phyloP scores from a whole-genome alignment of 2,888 invertebrate species.

The Priocnemis perturbator region DNA sequence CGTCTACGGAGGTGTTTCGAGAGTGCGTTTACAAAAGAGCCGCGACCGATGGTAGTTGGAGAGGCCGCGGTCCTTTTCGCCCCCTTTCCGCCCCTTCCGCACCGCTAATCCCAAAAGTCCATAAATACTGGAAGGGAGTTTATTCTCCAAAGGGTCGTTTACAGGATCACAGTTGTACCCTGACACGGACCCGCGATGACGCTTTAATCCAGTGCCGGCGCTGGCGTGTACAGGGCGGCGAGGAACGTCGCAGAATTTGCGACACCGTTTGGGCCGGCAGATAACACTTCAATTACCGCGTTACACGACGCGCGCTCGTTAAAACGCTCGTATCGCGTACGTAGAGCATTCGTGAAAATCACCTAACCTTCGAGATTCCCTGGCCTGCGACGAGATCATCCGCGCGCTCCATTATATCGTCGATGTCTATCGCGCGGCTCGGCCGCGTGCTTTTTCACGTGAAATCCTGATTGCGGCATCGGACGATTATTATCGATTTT shows the following conservation, averaged over 20 bases:
- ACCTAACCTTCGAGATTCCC: too few species aligned
- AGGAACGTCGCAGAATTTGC: conserved; percentile 40
- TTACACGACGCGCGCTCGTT: conserved; percentile 8
- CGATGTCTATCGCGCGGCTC: too few species aligned
- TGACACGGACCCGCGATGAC: conserved; percentile 53
- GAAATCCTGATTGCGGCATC: too few species aligned
- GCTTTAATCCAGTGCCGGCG: conserved; percentile 47
- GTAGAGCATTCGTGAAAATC: too few species aligned
- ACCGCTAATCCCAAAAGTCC: conserved; percentile 58
- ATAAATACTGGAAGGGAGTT: conserved; percentile 57
- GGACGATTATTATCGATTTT: too few species aligned
- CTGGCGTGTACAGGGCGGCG: conserved; percentile 10
- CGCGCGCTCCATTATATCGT: too few species aligned
- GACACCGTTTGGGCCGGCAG: conserved; percentile 33
- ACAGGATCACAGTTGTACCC: conserved; percentile 52
- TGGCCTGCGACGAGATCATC: too few species aligned
- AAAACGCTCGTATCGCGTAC: conserved; percentile 7
- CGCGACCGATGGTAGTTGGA: conserved; percentile 21
- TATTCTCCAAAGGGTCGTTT: conserved; percentile 57
- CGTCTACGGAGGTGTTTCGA: conserved; percentile 26
- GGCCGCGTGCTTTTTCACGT: too few species aligned
- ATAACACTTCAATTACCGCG: conserved; percentile 41
- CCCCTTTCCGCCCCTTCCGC: conserved; percentile 24
- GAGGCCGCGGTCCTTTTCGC: conserved; percentile 15
- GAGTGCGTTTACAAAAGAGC: conserved; percentile 49